Evolutionary conservation across 30 jellyfish, hydroid and myxozoan species (phyloP), one percentile per base, ranked within the genome.

Genomic region (Hydractinia echinata): DNA sequence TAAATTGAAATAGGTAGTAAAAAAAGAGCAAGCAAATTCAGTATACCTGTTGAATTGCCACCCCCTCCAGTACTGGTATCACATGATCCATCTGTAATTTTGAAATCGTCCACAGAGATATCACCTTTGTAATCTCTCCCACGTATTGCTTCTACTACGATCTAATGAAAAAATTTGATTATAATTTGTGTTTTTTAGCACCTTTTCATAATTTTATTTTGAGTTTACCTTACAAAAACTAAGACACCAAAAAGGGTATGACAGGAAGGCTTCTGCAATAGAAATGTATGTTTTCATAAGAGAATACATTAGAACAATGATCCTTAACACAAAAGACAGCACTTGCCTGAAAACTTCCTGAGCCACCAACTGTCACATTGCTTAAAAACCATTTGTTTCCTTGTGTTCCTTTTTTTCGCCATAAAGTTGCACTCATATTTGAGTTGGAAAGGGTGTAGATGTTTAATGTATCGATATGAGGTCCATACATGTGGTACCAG

Each of bases 401-500:
- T 62, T 89, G 89, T 14, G 95, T 89, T 53, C 94, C 94, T 10
- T 71, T 84, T 74, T 79, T 79, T 9, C 86, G 55, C 95, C 95
- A 89, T 48, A 89, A 39, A 44, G 97, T 81, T n/a, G 84, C 51
- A 4, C 95, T 87, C 20, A 84, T 83, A 7, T 81, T 79, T 15
- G 81, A 82, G 53, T 79, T 83, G 67, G 94, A 79, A 55, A 84
- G 66, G 8, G 81, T 83, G 82, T 79, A 85, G 15, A 89, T 86
- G 39, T 54, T 73, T 80, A 89, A 77, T 14, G 95, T 51, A 19
- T 89, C 95, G n/a, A 89, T 76, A 74, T 85, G 89, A 3, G 97
- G 97, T 13, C 97, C 97, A 81, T 84, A 89, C 97, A 89, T 89
- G 79, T 89, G 97, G 54, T 84, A 89, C 84, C 90, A 89, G 87